Conservation (phyloP, 2,888 invertebrate genomes). For the Lycia hirtaria region DNA sequence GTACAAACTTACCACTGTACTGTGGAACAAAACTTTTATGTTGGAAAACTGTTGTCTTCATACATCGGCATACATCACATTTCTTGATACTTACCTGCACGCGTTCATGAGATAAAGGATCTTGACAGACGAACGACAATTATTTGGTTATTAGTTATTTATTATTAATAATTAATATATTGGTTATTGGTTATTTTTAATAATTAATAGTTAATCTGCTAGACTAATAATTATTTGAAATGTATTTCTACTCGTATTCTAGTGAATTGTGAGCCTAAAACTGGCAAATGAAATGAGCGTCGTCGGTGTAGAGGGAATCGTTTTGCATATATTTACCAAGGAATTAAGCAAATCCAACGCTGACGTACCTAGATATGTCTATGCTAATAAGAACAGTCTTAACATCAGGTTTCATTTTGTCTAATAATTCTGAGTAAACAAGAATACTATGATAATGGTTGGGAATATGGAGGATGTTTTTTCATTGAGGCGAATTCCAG, state of each 20-base stretch:
- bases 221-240: not conserved
- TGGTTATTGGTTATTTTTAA: no score
- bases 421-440: conserved; percentile 18
- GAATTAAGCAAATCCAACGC: conserved; percentile 43
- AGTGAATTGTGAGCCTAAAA: conserved; percentile 10
- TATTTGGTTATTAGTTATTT: no score
- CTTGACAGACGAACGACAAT: no score
- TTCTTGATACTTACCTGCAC: no score
- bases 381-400: conserved; percentile 41
- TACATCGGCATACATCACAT: no score
- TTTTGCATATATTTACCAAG: conserved; percentile 50
- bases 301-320: conserved; percentile 34
- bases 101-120: no score
- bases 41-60: no score
- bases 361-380: conserved; percentile 40
- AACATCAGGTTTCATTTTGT: conserved; percentile 27
- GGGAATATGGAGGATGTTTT: not conserved
- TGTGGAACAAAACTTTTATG: no score
- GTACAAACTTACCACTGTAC: no score
- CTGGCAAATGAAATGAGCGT: conserved; percentile 22
- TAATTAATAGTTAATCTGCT: no score
- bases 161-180: no score
- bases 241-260: not conserved
- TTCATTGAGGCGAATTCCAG: not conserved
- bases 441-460: conserved; percentile 6